Base-by-base conservation (phyloP, 1,140 invertebrate species). In the Tigriopus japonicus region DNA sequence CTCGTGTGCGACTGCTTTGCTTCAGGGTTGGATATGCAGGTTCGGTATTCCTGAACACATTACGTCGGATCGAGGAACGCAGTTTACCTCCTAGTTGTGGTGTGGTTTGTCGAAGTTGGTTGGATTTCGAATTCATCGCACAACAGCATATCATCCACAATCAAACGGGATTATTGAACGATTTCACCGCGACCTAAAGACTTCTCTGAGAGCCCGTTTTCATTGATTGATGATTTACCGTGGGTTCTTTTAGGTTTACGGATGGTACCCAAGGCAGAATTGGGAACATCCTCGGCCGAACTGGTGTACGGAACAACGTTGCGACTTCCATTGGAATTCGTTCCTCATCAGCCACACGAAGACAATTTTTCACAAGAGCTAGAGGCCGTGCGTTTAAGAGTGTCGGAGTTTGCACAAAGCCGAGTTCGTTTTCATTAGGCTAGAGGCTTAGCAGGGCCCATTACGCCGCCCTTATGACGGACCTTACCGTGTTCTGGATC, bases 201-300 rank as follows among this genome's bases (percentile, higher is more conserved):
- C 28, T 9, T 35, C 28, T 35, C 28, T 35, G 28, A n/a, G 15
- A 19, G 43, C 21, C 41, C 19, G 28, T 42, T n/a, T 12, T 13
- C 1, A n/a, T 64, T 60, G 24, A 5, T n/a, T n/a, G 56, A 64
- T 40, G n/a, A 14, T 13, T 55, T 68, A 6, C 68, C 68, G 5
- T 9, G 54, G 10, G 63, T 67, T 28, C 49, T 68, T 6, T 49
- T 68, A 1, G 64, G 62, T 9, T 7, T 67, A 9, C 64, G 56
- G 9, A 41, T 54, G 6, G 51, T 60, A 10, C 35, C 66, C 1
- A 70, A 72, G 21, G 65, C 67, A 24, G 68, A 71, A 55, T n/a
- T 68, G 1, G 23, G 45, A 0, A 49, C 58, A 14, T 64, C 60
- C 6, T 0, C 52, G 1, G 62, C 63, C 1, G 67, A 68, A 61